Evolutionary conservation across 2,797 vertebrate genomes (phyloP).

Genomic region (Gobionotothen gibberifrons): DNA sequence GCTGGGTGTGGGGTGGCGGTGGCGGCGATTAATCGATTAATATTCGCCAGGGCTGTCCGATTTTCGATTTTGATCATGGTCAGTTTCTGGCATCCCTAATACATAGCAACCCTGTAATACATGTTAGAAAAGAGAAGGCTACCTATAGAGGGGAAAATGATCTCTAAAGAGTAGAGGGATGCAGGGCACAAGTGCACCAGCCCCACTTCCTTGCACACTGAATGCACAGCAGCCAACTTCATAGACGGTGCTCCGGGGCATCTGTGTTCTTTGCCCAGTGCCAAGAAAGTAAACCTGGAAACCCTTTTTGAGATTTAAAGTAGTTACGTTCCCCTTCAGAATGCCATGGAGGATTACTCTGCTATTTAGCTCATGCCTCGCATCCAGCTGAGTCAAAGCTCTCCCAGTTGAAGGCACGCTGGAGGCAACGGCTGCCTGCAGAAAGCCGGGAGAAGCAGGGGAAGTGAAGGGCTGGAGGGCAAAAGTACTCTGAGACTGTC

Average conservation of each 20-base stretch:
- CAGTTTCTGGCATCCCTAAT: no score
- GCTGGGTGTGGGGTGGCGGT: no score
- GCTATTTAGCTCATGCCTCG: constrained; percentile 69
- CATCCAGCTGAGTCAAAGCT: constrained; percentile 66
- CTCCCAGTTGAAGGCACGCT: constrained; percentile 61
- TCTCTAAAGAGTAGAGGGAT: constrained; percentile 19
- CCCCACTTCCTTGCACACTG: constrained; percentile 3
- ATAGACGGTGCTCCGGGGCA: constrained; percentile 47
- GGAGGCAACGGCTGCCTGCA: constrained; percentile 58
- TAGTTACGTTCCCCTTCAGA: constrained; percentile 45
- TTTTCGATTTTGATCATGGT: no score
- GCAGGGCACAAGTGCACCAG: constrained; percentile 20
- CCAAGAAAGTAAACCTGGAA: constrained; percentile 66
- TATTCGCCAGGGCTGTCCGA: no score
- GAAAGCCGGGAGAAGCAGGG: constrained; percentile 44
- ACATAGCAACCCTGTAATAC: no score
- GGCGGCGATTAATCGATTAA: no score
- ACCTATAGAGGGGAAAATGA: constrained; percentile 7
- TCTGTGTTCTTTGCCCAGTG: constrained; percentile 53
- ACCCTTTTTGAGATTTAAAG: constrained; percentile 62
- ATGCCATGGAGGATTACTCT: constrained; percentile 65
- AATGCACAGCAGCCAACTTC: constrained; percentile 41
- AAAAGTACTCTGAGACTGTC: constrained; percentile 66
- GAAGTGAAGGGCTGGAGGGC: constrained; percentile 55
- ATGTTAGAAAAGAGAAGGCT: no score